Conservation (phyloP, 2,888 invertebrate species). For the Gonocerus acuteangulatus region DNA sequence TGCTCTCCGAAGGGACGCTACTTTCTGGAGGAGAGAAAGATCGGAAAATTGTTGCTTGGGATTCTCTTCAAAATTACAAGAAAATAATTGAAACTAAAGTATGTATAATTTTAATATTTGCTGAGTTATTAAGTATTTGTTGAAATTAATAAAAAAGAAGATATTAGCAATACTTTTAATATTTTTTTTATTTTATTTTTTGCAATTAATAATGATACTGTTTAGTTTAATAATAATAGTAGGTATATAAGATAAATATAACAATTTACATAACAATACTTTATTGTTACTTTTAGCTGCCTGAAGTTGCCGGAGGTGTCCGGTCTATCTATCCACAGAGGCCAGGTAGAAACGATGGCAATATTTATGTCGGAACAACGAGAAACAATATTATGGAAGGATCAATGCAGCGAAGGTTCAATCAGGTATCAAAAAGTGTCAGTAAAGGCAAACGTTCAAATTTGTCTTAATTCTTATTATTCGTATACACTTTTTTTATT, state of each 20-base stretch:
- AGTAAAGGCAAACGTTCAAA: background rate
- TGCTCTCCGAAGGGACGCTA: constrained; percentile 83
- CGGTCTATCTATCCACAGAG: constrained; percentile 82
- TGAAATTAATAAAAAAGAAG: background rate
- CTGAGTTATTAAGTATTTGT: too few relatives aligned
- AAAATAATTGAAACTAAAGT: constrained; percentile 84
- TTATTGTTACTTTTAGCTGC: constrained; percentile 56
- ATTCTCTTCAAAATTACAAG: constrained; percentile 80
- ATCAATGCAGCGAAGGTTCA: constrained; percentile 79
- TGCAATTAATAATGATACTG: too few relatives aligned
- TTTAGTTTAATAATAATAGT: too few relatives aligned
- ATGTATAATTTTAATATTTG: constrained; percentile 35
- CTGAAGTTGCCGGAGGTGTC: constrained; percentile 81
- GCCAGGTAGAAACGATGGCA: constrained; percentile 79
- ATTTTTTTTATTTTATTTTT: background rate
- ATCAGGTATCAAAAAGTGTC: constrained; percentile 50
- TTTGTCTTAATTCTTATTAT: background rate
- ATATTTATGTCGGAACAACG: constrained; percentile 84
- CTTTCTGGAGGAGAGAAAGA: constrained; percentile 87
- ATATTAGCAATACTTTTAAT: background rate
- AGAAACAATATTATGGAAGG: constrained; percentile 85
- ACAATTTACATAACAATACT: too few relatives aligned
- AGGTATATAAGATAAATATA: too few relatives aligned
- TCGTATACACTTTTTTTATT: too few relatives aligned
- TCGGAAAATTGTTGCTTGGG: constrained; percentile 86